These are phyloP conservation scores for Drosophila nasuta DNA, from an alignment of 1,140 invertebrate species.

Conservation along the genomic window DNA sequence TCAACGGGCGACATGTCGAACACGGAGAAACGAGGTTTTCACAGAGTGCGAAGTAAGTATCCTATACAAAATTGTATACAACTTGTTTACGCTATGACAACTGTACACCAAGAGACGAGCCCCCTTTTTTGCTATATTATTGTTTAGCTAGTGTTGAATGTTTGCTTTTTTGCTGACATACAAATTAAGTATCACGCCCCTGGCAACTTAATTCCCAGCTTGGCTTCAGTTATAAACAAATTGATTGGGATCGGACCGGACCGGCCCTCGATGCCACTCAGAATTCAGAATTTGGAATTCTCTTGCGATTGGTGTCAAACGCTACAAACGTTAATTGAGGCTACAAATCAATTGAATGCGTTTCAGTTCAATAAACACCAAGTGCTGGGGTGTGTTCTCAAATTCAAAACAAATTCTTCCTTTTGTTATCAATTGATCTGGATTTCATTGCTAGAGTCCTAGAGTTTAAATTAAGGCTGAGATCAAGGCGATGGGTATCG, in stretches of 20 bases:
- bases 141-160: too few relatives aligned
- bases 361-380: constrained; percentile 21
- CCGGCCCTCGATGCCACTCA: constrained; percentile 28
- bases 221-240: constrained; percentile 55
- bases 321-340: constrained; percentile 68
- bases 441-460: neutral
- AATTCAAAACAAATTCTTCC: neutral
- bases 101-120: constrained; percentile 9
- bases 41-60: constrained; percentile 75
- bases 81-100: constrained; percentile 5
- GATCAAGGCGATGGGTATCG: neutral
- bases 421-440: constrained; percentile 8
- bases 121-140: constrained; percentile 6
- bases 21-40: constrained; percentile 70
- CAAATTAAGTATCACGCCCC: constrained; percentile 3
- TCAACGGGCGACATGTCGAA: constrained; percentile 60
- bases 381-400: constrained; percentile 21
- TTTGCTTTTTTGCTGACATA: constrained; percentile 14
- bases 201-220: constrained; percentile 7
- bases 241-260: constrained; percentile 40
- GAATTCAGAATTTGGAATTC: constrained; percentile 28
- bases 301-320: constrained; percentile 66
- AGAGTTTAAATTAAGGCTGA: neutral
- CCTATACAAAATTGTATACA: neutral
- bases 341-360: constrained; percentile 71